phyloP scores from a whole-genome alignment of 2,888 invertebrate genomes.

The Sceliomorpha sp. region DNA sequence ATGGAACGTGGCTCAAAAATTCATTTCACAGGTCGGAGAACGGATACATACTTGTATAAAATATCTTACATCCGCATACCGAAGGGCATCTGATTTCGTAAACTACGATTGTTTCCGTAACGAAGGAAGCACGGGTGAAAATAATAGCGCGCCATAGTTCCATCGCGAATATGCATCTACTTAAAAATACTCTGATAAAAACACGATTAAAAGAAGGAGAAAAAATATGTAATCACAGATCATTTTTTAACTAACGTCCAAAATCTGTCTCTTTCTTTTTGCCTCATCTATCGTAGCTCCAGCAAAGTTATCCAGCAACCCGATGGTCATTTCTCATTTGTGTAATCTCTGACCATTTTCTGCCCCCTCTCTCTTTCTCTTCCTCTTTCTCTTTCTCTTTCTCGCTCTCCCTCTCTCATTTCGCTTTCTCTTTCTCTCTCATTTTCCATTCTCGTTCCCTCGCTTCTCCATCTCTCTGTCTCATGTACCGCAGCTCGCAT shows the following conservation, averaged over 20 bases:
- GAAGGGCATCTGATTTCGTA: too few species aligned
- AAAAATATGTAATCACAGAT: slow-evolving; percentile 43
- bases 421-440: slow-evolving; percentile 79
- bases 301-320: slow-evolving; percentile 72
- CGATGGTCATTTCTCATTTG: slow-evolving; percentile 79
- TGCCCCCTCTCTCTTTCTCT: slow-evolving; percentile 36
- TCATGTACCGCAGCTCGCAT: slow-evolving; percentile 63
- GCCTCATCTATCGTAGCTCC: slow-evolving; percentile 30
- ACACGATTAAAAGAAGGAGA: slow-evolving; percentile 30
- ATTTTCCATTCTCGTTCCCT: slow-evolving; percentile 45
- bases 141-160: too few species aligned
- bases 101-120: too few species aligned
- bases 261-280: slow-evolving; percentile 52
- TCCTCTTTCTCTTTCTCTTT: slow-evolving; percentile 28
- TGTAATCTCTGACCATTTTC: slow-evolving; percentile 73
- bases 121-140: too few species aligned
- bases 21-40: too few species aligned
- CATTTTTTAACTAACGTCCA: slow-evolving; percentile 52
- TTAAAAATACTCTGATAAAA: too few species aligned
- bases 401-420: slow-evolving; percentile 70
- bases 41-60: too few species aligned
- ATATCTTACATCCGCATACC: too few species aligned
- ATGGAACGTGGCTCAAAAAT: too few species aligned
- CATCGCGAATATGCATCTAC: too few species aligned
- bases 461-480: too few species aligned